A percentile compares a stretch with the other conserved stretches of the same genome.
Evolutionary conservation across 2,888 invertebrate species (phyloP).

Genomic region (Parthenolecanium corni): DNA sequence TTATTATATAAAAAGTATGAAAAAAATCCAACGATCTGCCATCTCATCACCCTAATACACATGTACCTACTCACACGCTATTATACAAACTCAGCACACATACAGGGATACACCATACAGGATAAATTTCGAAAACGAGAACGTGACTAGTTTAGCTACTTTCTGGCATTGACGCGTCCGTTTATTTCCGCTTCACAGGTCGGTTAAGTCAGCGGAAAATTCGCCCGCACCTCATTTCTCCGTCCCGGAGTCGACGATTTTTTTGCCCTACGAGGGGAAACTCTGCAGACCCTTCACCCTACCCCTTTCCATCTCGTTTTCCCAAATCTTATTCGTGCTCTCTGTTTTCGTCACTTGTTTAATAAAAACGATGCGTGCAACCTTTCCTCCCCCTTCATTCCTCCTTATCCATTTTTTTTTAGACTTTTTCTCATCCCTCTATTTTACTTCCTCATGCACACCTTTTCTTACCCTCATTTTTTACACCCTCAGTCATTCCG

Average conservation of each 20-base stretch:
- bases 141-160: slow-evolving; percentile 24
- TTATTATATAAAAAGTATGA: no score
- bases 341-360: slow-evolving; percentile 28
- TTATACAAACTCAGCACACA: not conserved
- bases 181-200: slow-evolving; percentile 33
- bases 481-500: no score
- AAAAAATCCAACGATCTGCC: no score
- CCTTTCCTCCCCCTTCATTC: no score
- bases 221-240: slow-evolving; percentile 26
- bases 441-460: not conserved
- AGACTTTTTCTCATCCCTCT: no score
- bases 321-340: not conserved
- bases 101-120: not conserved
- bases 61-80: no score
- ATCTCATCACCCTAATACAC: no score
- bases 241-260: not conserved
- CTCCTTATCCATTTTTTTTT: not conserved
- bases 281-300: no score
- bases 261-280: not conserved
- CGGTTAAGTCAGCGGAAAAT: slow-evolving; percentile 33
- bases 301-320: no score
- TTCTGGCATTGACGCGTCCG: slow-evolving; percentile 29
- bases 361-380: slow-evolving; percentile 20
- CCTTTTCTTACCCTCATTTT: not conserved
- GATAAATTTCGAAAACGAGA: slow-evolving; percentile 11